A percentile compares a stretch with the other conserved stretches of the same genome.
These are phyloP conservation scores for Parambassis ranga DNA, from an alignment of 2,797 vertebrate genomes.

Conservation along the genomic window DNA sequence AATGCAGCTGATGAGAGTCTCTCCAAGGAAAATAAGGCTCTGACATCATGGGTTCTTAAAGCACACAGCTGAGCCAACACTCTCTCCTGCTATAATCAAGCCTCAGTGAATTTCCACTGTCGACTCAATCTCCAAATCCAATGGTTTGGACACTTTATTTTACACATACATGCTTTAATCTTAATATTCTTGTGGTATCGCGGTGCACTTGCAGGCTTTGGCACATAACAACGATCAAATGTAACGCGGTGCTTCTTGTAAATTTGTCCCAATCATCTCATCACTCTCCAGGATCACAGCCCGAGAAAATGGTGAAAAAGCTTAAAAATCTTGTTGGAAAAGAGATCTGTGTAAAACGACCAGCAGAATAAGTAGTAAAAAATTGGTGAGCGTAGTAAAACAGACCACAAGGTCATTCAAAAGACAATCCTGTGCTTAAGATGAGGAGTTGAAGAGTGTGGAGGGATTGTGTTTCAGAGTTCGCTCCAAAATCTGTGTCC, in stretches of 20 bases:
- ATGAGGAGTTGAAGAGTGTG: conserved; percentile 74
- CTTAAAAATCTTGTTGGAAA: conserved; percentile 25
- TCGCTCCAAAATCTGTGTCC: conserved; percentile 77
- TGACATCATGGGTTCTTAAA: conserved; percentile 89
- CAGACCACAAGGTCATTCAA: conserved; percentile 81
- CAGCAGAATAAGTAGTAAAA: conserved; percentile 72
- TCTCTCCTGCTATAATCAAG: conserved; percentile 82
- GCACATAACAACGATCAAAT: conserved; percentile 18
- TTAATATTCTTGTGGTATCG: conserved; percentile 31
- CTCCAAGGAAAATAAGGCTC: conserved; percentile 88
- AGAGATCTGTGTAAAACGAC: conserved; percentile 66
- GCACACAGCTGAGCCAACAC: conserved; percentile 84
- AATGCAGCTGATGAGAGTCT: conserved; percentile 85
- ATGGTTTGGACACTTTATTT: conserved; percentile 24
- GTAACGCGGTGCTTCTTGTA: conserved; percentile 31
- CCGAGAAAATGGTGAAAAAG: conserved; percentile 36
- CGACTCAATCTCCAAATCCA: conserved; percentile 67
- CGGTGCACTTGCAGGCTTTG: conserved; percentile 26
- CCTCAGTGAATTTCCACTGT: conserved; percentile 87
- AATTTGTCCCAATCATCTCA: conserved; percentile 35
- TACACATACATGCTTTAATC: conserved; percentile 23
- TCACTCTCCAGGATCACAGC: conserved; percentile 25
- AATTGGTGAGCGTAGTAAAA: conserved; percentile 75
- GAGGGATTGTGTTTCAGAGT: conserved; percentile 77
- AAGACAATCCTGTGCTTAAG: conserved; percentile 82